Conservation (phyloP, 2,888 invertebrate species). For the Athrips mouffetella region DNA sequence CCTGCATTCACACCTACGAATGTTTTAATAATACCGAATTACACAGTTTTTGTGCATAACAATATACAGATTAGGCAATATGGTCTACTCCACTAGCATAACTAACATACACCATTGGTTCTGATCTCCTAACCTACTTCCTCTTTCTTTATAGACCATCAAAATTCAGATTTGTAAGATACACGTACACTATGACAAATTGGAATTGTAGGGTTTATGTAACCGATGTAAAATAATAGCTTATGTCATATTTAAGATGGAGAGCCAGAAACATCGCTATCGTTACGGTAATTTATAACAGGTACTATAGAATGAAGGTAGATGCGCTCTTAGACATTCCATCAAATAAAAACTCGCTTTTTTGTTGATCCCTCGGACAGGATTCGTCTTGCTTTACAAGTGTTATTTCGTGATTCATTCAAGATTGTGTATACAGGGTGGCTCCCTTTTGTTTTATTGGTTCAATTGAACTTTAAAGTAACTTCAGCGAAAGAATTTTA, state of each 20-base stretch:
- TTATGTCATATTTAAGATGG: not conserved
- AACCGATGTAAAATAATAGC: slow-evolving; percentile 2
- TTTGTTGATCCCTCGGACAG: slow-evolving; percentile 38
- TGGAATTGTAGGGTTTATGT: not conserved
- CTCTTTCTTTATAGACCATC: not conserved
- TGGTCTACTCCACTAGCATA: not conserved
- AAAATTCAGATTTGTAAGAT: slow-evolving; percentile 5
- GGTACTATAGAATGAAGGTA: not conserved
- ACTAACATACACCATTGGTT: not conserved
- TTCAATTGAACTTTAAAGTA: too few relatives aligned
- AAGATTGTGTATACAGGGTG: slow-evolving; percentile 44
- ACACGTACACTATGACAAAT: slow-evolving; percentile 1
- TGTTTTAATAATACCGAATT: too few relatives aligned
- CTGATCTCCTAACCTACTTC: slow-evolving; percentile 4
- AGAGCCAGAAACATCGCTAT: not conserved
- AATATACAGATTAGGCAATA: not conserved
- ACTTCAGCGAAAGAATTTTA: too few relatives aligned
- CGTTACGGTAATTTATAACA: slow-evolving; percentile 6
- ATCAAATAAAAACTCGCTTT: slow-evolving; percentile 19
- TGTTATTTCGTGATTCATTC: slow-evolving; percentile 43
- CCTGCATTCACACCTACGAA: too few relatives aligned
- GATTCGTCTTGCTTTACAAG: slow-evolving; percentile 68
- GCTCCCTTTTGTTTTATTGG: slow-evolving; percentile 16
- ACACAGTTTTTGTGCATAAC: not conserved
- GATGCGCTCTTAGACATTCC: slow-evolving; percentile 12